Evolutionary conservation across 2,888 invertebrate species (phyloP), one percentile per base, ranked within the genome.

Genomic region (Holacanthella duospinosa): DNA sequence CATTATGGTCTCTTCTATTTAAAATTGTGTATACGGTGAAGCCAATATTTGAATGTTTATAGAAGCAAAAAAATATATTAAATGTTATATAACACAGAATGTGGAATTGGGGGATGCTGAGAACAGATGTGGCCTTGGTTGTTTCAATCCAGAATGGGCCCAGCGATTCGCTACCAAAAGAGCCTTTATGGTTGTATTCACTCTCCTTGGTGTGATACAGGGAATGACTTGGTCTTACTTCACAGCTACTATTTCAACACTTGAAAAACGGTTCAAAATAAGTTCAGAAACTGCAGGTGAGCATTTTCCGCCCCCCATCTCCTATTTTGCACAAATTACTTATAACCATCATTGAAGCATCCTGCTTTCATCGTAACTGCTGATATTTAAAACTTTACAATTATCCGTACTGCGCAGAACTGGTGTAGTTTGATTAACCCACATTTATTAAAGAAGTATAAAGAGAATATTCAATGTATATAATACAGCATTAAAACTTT

Each of bases 191-290:
- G 76, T 79, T 2, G 80, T 85, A 16, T 85, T 84, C 70, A 84
- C 84, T 16, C 75, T 85, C 16, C 76, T 75, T 4, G 72, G 69
- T 16, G 85, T 85, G 73, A 80, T 85, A 63, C 85, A 84, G 74
- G 83, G 84, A 25, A 86, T 86, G 73, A 83, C 84, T 64, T 86
- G 83, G 73, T 83, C 86, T 2, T 86, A 86, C 74, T 86, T 85
- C 72, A 85, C 84, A 74, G 86, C 86, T n/a, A 86, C 85, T 29
- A 85, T 86, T 65, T 86, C 86, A 59, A 86, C 86, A 2, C 79
- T 86, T 67, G 86, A 86, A 76, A 86, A 86, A 74, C 79, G 86
- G 69, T 86, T 85, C 75, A 86, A 85, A 76, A 86, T 86, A 74
- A 85, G 86, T 21, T 86, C 85, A 44, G 82, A 82, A 75, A 86